Evolutionary conservation across 2,113 vertebrate genomes (phyloP).

Genomic region (Setophaga coronata): DNA sequence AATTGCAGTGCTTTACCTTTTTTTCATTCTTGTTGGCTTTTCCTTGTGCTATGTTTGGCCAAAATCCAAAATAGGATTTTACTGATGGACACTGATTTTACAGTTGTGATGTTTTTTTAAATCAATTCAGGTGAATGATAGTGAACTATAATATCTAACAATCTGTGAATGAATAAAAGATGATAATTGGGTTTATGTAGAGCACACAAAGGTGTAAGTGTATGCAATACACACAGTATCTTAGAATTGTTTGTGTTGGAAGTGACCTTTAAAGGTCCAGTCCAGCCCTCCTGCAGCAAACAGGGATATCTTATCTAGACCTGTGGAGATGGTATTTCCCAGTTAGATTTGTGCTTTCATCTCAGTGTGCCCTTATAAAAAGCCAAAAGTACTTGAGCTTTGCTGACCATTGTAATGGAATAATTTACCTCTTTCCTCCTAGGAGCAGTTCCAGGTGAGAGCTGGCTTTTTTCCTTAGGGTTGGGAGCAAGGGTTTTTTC

Average conservation of each 20-base stretch:
- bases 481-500: not conserved
- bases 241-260: not conserved
- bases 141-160: not conserved
- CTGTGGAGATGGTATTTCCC: not conserved
- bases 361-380: not conserved
- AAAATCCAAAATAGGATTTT: not conserved
- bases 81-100: not conserved
- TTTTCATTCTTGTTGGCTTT: not conserved
- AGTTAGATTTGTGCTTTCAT: not conserved
- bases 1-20: not conserved
- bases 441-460: not conserved
- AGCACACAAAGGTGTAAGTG: not conserved
- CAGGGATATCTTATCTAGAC: not conserved
- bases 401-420: not conserved
- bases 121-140: not conserved
- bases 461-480: not conserved
- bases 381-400: not conserved
- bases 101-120: not conserved
- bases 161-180: not conserved
- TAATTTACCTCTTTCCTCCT: not conserved
- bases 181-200: not conserved
- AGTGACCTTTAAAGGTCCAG: not conserved
- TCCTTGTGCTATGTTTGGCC: not conserved
- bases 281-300: not conserved
- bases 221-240: not conserved